Conservation (phyloP, 2,888 invertebrate genomes). For the Cordilura impudica region DNA sequence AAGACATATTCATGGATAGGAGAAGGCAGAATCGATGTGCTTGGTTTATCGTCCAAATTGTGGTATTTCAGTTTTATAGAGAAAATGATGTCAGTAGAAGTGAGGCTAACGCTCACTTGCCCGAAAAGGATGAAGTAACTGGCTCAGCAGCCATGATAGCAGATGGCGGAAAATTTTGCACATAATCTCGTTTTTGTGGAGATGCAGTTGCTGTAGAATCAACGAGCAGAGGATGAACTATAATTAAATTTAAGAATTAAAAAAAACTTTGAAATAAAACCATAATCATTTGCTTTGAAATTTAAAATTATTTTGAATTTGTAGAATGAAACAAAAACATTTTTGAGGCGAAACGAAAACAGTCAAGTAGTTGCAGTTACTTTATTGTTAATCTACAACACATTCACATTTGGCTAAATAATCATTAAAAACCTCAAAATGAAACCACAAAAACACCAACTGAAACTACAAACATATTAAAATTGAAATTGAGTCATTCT, state of each 20-base stretch:
- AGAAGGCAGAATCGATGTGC: too few species aligned
- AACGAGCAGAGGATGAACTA: background rate
- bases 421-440: constrained; percentile 51
- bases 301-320: too few species aligned
- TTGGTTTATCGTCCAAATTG: too few species aligned
- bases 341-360: background rate
- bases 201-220: constrained; percentile 66
- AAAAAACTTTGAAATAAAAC: too few species aligned
- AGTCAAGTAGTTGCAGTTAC: background rate
- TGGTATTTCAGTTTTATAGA: too few species aligned
- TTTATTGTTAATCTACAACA: too few species aligned
- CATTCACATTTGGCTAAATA: background rate
- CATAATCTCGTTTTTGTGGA: constrained; percentile 72
- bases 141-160: constrained; percentile 70
- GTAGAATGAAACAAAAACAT: too few species aligned
- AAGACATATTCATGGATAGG: too few species aligned
- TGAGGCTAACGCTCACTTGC: constrained; percentile 81
- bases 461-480: constrained; percentile 50
- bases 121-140: constrained; percentile 78
- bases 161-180: constrained; percentile 69
- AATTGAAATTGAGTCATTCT: constrained; percentile 48
- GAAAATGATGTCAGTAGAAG: too few species aligned
- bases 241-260: constrained; percentile 48
- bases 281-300: too few species aligned
- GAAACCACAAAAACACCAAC: constrained; percentile 5